phyloP scores from a whole-genome alignment of 2,797 vertebrate genomes.

The Masticophis lateralis region DNA sequence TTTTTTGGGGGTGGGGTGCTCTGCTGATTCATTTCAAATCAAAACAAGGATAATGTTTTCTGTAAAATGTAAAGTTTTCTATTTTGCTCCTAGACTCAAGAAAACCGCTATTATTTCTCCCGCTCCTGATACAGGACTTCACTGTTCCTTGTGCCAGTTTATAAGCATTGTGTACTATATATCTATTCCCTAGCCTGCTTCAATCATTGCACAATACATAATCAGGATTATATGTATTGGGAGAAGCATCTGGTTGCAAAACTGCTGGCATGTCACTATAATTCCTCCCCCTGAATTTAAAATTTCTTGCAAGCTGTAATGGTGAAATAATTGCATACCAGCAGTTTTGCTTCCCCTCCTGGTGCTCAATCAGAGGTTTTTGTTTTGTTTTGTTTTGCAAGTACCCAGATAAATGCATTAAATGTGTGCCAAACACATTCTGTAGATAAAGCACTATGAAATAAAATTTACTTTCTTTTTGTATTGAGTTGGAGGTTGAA shows the following conservation, averaged over 20 bases:
- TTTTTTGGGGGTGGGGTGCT: not conserved
- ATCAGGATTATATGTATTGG: not conserved
- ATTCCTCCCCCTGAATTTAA: not conserved
- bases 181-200: not conserved
- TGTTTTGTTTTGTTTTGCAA: not conserved
- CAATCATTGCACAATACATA: not conserved
- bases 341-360: not conserved
- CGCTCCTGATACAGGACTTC: not conserved
- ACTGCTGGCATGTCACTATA: not conserved
- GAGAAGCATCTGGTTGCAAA: not conserved
- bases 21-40: not conserved
- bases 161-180: not conserved
- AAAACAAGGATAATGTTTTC: not conserved
- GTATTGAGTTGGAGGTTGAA: slow-evolving; percentile 2
- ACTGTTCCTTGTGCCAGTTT: not conserved
- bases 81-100: not conserved
- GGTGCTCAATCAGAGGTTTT: not conserved
- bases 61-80: not conserved
- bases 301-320: not conserved
- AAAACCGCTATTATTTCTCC: not conserved
- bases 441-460: slow-evolving; percentile 21
- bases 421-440: not conserved
- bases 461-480: slow-evolving; percentile 22
- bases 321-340: not conserved
- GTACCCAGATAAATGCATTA: not conserved